These are phyloP conservation scores for Bombyx huttoni DNA, from an alignment of 2,888 invertebrate genomes.

Conservation along the genomic window DNA sequence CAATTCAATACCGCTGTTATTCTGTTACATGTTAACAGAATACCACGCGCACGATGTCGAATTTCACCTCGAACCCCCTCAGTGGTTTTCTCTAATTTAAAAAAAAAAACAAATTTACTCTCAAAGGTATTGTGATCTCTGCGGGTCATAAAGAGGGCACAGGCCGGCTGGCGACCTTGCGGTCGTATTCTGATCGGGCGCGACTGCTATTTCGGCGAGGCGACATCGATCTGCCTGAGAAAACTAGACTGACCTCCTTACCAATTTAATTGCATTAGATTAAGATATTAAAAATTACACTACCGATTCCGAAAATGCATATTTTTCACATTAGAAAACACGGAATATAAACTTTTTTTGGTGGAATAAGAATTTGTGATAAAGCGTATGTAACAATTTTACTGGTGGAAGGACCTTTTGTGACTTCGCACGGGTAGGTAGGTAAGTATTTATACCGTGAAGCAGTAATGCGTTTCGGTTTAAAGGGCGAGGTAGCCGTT, in stretches of 20 bases:
- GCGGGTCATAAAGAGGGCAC: slow-evolving; percentile 44
- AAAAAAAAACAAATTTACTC: slow-evolving; percentile 18
- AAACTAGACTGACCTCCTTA: slow-evolving; percentile 56
- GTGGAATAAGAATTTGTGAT: no score
- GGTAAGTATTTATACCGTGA: no score
- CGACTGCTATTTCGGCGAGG: slow-evolving; percentile 48
- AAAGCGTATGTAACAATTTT: no score
- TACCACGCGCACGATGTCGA: neutral
- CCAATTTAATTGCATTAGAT: slow-evolving; percentile 46
- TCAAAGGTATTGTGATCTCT: slow-evolving; percentile 24
- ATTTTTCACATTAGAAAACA: no score
- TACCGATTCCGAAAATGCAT: no score
- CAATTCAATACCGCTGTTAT: neutral
- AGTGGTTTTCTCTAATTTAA: slow-evolving; percentile 6
- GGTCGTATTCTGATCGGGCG: slow-evolving; percentile 41
- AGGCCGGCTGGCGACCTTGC: slow-evolving; percentile 49
- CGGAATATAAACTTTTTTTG: no score
- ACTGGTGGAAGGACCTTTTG: no score
- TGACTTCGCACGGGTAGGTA: no score
- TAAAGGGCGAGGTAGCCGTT: no score
- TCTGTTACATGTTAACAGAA: neutral
- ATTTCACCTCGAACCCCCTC: slow-evolving; percentile 5
- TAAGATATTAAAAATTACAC: slow-evolving; percentile 1
- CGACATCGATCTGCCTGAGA: slow-evolving; percentile 46
- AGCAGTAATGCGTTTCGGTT: no score